phyloP scores from a whole-genome alignment of 2,888 invertebrate genomes.

The Cosmorhoe ocellata region DNA sequence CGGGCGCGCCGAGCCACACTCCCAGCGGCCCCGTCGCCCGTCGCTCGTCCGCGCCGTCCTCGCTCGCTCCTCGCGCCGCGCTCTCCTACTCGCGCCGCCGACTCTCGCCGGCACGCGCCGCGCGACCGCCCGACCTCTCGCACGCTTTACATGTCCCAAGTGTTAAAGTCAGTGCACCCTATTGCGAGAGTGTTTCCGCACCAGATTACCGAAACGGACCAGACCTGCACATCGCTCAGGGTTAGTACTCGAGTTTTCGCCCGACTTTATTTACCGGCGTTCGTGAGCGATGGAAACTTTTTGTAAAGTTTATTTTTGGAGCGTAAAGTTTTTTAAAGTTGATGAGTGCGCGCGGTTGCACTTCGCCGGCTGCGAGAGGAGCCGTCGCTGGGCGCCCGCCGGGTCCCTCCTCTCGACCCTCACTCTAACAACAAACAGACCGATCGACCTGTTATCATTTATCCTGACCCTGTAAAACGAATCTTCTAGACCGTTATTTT shows the following conservation, averaged over 20 bases:
- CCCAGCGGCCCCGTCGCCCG: slow-evolving; percentile 52
- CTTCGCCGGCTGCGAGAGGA: slow-evolving; percentile 72
- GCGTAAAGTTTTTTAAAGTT: slow-evolving; percentile 73
- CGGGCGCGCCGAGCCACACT: slow-evolving; percentile 55
- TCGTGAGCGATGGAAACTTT: slow-evolving; percentile 50
- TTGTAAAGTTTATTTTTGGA: slow-evolving; percentile 74
- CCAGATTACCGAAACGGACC: slow-evolving; percentile 72
- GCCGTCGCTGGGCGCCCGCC: slow-evolving; percentile 70
- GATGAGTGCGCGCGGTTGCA: slow-evolving; percentile 73
- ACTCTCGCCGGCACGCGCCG: slow-evolving; percentile 67
- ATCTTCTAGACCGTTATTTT: slow-evolving; percentile 47
- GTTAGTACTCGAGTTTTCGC: slow-evolving; percentile 69
- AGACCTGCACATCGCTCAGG: slow-evolving; percentile 75
- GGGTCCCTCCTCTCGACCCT: slow-evolving; percentile 63
- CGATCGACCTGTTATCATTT: slow-evolving; percentile 69
- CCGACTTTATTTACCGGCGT: slow-evolving; percentile 49
- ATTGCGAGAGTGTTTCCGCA: slow-evolving; percentile 77
- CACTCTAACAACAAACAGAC: slow-evolving; percentile 79
- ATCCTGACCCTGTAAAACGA: slow-evolving; percentile 57
- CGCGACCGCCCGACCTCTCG: slow-evolving; percentile 55
- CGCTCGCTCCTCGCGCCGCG: slow-evolving; percentile 64
- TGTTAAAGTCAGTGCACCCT: slow-evolving; percentile 79
- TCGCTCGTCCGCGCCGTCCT: slow-evolving; percentile 58
- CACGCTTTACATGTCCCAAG: slow-evolving; percentile 77
- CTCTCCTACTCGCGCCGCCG: slow-evolving; percentile 49